A percentile compares a stretch with the other conserved stretches of the same genome.
Conservation (phyloP, 1,140 invertebrate species). For the Drosophila eugracilis region DNA sequence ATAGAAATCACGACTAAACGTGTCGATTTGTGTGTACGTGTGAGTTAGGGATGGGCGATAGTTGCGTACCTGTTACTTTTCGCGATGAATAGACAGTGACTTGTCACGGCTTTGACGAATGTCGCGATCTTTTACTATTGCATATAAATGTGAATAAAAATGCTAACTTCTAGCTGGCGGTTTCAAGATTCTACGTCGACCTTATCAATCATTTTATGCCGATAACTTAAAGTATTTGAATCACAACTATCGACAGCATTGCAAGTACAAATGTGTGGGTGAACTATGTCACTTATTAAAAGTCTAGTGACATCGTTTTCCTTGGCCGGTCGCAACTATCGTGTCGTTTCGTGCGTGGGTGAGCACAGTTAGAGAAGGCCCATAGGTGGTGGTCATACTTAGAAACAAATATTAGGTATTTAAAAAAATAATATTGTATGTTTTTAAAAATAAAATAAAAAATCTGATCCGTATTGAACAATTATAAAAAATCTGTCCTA, state of each 20-base stretch:
- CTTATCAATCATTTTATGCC: too few species aligned
- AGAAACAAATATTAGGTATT: too few species aligned
- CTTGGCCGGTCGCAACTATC: conserved; percentile 6
- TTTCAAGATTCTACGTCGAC: too few species aligned
- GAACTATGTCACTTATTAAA: neutral
- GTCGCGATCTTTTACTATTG: neutral
- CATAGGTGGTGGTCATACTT: neutral
- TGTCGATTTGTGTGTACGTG: conserved; percentile 75
- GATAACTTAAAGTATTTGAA: neutral
- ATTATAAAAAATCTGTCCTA: too few species aligned
- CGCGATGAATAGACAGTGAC: neutral
- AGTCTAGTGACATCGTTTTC: neutral
- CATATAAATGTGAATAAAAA: too few species aligned
- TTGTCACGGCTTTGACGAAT: conserved; percentile 6
- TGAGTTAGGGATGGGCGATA: conserved; percentile 54
- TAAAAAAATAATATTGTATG: too few species aligned
- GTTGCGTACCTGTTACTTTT: conserved; percentile 38
- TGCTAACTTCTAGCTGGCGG: too few species aligned
- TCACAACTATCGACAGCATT: conserved; percentile 1
- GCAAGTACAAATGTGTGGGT: conserved; percentile 22
- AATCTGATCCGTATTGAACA: too few species aligned
- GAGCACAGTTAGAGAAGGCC: neutral
- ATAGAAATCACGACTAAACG: conserved; percentile 77
- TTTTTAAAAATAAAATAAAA: too few species aligned
- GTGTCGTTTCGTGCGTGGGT: neutral